Evolutionary conservation across 2,888 invertebrate genomes (phyloP).

Genomic region (Sialis lutaria): DNA sequence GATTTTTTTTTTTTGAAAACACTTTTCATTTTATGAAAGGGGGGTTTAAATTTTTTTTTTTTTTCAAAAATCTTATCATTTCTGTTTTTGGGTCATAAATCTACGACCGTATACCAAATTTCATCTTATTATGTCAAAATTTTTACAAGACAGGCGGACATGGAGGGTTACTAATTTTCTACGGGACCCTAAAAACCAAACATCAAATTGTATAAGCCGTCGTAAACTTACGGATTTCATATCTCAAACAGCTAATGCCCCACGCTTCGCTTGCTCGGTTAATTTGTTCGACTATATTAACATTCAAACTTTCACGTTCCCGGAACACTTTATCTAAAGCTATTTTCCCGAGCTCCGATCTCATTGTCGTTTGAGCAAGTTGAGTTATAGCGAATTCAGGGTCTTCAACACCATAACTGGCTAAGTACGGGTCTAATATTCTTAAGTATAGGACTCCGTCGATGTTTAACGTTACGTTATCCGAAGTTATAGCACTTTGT

Average conservation of each 20-base stretch:
- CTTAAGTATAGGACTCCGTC: conserved; percentile 94
- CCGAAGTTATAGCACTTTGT: conserved; percentile 94
- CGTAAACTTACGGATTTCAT: conserved; percentile 67
- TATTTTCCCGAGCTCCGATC: conserved; percentile 97
- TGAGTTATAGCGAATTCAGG: conserved; percentile 99
- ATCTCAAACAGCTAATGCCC: conserved; percentile 93
- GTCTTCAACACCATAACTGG: conserved; percentile 97
- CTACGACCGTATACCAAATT: too few species aligned
- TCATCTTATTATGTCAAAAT: too few species aligned
- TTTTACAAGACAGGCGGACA: too few species aligned
- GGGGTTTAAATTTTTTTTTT: too few species aligned
- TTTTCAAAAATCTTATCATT: too few species aligned
- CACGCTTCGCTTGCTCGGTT: conserved; percentile 97
- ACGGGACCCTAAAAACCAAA: too few species aligned
- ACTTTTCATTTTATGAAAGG: too few species aligned
- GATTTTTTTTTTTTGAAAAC: too few species aligned
- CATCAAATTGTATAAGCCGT: conserved; percentile 5
- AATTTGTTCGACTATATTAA: conserved; percentile 85
- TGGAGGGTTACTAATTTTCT: too few species aligned
- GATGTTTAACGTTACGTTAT: conserved; percentile 91
- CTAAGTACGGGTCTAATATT: conserved; percentile 83
- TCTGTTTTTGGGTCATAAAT: too few species aligned
- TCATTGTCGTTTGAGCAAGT: conserved; percentile 98
- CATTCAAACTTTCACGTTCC: conserved; percentile 90
- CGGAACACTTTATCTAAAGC: conserved; percentile 90